Percentiles rank a stretch among this genome's conserved stretches.
Evolutionary conservation across 2,797 vertebrate species (phyloP).

Genomic region (Poecilia picta): DNA sequence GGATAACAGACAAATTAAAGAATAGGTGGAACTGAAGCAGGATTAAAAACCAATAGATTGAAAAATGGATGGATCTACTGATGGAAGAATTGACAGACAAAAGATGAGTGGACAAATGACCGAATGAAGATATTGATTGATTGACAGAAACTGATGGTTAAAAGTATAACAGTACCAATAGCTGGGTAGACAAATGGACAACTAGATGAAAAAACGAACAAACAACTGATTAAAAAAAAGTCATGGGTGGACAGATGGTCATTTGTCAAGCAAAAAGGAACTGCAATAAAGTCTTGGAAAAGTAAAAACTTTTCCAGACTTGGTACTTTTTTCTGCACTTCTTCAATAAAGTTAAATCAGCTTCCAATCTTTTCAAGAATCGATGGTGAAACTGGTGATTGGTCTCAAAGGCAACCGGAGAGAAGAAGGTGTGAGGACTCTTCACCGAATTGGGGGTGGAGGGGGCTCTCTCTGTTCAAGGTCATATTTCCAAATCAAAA

Average conservation of each 20-base stretch:
- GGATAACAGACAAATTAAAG: background rate
- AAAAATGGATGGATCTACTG: background rate
- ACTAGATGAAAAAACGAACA: background rate
- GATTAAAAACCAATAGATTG: background rate
- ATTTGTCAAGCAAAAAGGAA: background rate
- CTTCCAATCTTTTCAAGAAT: background rate
- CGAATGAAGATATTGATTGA: background rate
- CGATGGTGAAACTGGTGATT: background rate
- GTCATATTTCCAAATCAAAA: conserved; percentile 55
- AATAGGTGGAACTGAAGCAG: background rate
- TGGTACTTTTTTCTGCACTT: background rate
- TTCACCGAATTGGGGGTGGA: conserved; percentile 26
- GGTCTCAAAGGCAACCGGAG: conserved; percentile 20
- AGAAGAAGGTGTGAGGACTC: conserved; percentile 20
- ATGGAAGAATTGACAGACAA: background rate
- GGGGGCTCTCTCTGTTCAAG: conserved; percentile 32
- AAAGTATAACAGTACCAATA: background rate
- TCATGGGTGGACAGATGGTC: background rate
- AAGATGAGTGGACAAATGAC: background rate
- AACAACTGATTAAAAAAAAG: background rate
- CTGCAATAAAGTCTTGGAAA: background rate
- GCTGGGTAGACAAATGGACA: background rate
- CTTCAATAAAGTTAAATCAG: background rate
- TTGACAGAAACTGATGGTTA: background rate
- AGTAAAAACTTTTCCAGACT: background rate